phyloP scores from a whole-genome alignment of 2,113 vertebrate species.

The Poeciliopsis turrubarensis region DNA sequence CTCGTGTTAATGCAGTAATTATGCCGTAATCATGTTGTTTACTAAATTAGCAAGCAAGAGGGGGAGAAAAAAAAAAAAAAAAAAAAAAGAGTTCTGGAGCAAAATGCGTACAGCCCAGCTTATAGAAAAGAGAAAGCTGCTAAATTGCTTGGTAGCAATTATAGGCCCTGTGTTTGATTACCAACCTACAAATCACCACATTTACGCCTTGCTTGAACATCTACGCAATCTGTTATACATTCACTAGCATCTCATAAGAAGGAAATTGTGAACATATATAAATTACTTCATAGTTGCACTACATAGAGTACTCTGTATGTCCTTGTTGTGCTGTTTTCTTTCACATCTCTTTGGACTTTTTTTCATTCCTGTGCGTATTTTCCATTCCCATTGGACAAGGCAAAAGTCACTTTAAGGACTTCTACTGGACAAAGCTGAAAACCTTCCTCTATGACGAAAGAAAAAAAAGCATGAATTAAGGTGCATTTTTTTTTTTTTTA shows the following conservation, averaged over 20 bases:
- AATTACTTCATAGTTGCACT: neutral
- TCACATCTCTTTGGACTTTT: neutral
- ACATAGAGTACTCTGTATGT: neutral
- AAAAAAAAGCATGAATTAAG: too few species aligned
- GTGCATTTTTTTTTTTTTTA: too few species aligned
- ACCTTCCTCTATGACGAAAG: too few species aligned
- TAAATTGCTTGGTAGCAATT: constrained; percentile 29
- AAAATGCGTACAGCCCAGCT: constrained; percentile 17
- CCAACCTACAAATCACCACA: constrained; percentile 12
- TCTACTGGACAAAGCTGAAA: too few species aligned
- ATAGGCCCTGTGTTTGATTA: constrained; percentile 15
- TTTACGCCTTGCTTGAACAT: neutral
- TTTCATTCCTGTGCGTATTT: neutral
- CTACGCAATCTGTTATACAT: neutral
- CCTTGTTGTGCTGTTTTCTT: neutral
- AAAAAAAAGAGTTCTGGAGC: constrained; percentile 12
- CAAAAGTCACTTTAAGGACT: too few species aligned
- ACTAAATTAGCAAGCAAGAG: constrained; percentile 38
- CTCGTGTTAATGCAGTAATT: constrained; percentile 60
- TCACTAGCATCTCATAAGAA: neutral
- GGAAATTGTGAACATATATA: neutral
- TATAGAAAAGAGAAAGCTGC: constrained; percentile 12
- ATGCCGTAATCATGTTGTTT: constrained; percentile 62
- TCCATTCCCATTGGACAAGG: too few species aligned
- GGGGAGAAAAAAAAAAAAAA: constrained; percentile 22